Conservation (phyloP, 1,140 invertebrate genomes). For the Aphidius gifuensis region DNA sequence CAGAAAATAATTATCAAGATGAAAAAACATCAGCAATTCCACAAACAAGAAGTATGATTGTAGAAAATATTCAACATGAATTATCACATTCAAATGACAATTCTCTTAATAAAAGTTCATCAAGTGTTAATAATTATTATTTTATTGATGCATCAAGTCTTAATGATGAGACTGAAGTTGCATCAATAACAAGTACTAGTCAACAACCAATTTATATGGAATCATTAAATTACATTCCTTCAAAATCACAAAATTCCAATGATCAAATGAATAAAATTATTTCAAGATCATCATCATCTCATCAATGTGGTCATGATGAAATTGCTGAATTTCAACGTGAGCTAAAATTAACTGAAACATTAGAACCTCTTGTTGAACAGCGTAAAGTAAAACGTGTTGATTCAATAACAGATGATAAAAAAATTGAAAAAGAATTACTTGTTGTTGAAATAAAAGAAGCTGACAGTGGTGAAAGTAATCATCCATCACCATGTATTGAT, state of each 20-base stretch:
- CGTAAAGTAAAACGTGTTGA: slow-evolving; percentile 39
- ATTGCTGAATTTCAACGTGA: slow-evolving; percentile 40
- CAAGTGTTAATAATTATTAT: slow-evolving; percentile 54
- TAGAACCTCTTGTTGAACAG: slow-evolving; percentile 37
- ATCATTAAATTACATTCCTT: slow-evolving; percentile 19
- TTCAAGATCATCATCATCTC: slow-evolving; percentile 25
- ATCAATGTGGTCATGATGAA: slow-evolving; percentile 34
- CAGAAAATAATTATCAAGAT: slow-evolving; percentile 16
- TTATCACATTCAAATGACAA: slow-evolving; percentile 25
- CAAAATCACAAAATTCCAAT: slow-evolving; percentile 19
- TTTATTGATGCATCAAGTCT: slow-evolving; percentile 74
- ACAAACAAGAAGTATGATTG: slow-evolving; percentile 23
- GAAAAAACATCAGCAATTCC: slow-evolving; percentile 22
- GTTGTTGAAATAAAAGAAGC: slow-evolving; percentile 51
- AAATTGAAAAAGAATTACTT: slow-evolving; percentile 44
- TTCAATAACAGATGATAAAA: slow-evolving; percentile 29
- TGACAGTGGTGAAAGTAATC: slow-evolving; percentile 50
- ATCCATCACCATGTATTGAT: slow-evolving; percentile 50
- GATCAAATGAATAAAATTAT: slow-evolving; percentile 18
- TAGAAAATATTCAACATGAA: slow-evolving; percentile 19
- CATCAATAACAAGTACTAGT: slow-evolving; percentile 20
- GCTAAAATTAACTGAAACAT: slow-evolving; percentile 39
- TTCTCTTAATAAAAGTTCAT: slow-evolving; percentile 33
- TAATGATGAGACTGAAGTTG: slow-evolving; percentile 62
- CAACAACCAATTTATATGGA: slow-evolving; percentile 14